Evolutionary conservation across 2,113 vertebrate species (phyloP).

Genomic region (Cyanoderma ruficeps): DNA sequence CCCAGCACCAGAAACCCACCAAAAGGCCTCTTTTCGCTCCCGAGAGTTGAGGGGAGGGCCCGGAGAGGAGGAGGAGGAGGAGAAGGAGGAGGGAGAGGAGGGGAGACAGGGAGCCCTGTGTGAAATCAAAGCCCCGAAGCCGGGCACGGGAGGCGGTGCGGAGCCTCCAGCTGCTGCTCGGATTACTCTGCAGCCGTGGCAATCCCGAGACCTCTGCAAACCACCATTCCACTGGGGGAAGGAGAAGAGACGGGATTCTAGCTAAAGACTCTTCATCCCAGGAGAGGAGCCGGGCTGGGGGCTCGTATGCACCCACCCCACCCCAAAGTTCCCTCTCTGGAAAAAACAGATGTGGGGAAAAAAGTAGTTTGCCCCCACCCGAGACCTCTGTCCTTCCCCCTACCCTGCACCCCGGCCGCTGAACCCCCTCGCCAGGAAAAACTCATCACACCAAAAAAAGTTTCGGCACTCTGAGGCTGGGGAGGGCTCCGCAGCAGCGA

Average conservation of each 20-base stretch:
- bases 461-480: not conserved
- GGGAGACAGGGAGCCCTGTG: slow-evolving; percentile 16
- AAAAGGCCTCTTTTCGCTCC: not conserved
- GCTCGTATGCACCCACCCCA: not conserved
- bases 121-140: slow-evolving; percentile 23
- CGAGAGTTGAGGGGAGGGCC: not conserved
- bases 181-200: slow-evolving; percentile 63
- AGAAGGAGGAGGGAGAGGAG: not conserved
- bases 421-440: not conserved
- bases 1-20: not conserved
- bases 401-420: not conserved
- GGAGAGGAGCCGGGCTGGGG: not conserved
- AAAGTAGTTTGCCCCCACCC: not conserved
- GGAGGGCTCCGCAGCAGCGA: too few relatives aligned
- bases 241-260: not conserved
- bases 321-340: not conserved
- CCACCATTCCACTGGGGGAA: not conserved
- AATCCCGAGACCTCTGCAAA: not conserved
- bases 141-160: slow-evolving; percentile 41
- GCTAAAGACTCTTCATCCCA: not conserved
- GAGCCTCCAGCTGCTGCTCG: slow-evolving; percentile 49
- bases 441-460: not conserved
- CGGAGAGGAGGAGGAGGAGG: not conserved
- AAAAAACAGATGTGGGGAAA: not conserved
- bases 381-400: not conserved